Evolutionary conservation across 2,797 vertebrate species (phyloP).

Genomic region (Acanthiza pusilla): DNA sequence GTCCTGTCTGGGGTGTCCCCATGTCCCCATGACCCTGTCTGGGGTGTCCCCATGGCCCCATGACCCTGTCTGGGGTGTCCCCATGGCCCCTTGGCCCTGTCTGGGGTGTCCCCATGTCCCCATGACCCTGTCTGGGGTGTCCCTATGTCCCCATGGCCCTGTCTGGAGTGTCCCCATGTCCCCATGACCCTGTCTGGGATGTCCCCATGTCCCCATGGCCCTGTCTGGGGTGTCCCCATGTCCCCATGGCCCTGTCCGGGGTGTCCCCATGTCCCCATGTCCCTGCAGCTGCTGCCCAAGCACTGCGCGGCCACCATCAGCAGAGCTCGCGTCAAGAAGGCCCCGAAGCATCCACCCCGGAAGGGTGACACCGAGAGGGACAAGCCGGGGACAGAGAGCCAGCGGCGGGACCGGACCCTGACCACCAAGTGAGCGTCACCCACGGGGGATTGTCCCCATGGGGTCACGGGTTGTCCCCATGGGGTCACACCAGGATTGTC

Average conservation of each 20-base stretch:
- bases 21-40: no score
- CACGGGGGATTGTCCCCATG: rapidly evolving
- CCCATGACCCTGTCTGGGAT: no score
- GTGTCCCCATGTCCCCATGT: background rate
- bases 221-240: no score
- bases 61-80: no score
- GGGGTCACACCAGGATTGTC: background rate
- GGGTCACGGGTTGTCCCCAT: no score
- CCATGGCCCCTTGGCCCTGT: no score
- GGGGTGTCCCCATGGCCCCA: no score
- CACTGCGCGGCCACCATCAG: slow-evolving; percentile 87
- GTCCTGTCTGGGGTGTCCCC: no score
- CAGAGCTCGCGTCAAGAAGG: slow-evolving; percentile 84
- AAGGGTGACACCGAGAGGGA: slow-evolving; percentile 84
- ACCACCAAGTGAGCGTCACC: slow-evolving; percentile 82
- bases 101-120: no score
- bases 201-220: background rate
- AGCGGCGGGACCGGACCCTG: slow-evolving; percentile 84
- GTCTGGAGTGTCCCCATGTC: background rate
- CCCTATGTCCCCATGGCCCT: rapidly evolving
- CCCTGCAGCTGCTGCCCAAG: slow-evolving; percentile 84
- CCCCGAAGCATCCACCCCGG: slow-evolving; percentile 77
- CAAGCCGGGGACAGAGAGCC: slow-evolving; percentile 89
- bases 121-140: no score
- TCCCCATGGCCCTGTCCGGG: background rate